Evolutionary conservation across 2,113 vertebrate genomes (phyloP), one percentile per base, ranked within the genome.

Genomic region (Chitala chitala): DNA sequence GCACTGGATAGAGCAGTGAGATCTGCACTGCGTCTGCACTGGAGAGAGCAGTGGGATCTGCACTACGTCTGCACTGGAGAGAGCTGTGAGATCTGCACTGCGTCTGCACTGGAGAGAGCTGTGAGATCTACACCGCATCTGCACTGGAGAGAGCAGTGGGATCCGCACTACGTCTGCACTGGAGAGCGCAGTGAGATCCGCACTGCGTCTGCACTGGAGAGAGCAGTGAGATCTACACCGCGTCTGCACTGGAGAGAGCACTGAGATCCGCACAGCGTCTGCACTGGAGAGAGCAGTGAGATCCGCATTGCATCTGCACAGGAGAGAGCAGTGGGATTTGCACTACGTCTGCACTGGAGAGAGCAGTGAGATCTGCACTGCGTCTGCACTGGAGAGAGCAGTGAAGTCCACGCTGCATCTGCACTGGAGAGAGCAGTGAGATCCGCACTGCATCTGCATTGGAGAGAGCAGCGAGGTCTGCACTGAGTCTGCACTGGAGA

Each of bases 391-490:
- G 87, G 91, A 94, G 92, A 94, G 93, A 89, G 90, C 93, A 93
- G 92, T 94, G 90, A 93, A 89, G 79, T n/a, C 94, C 86, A n/a
- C n/a, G n/a, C n/a, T n/a, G n/a, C n/a, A n/a, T n/a, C n/a, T n/a
- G n/a, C n/a, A n/a, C n/a, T n/a, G n/a, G n/a, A n/a, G n/a, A n/a
- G n/a, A 94, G 90, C 94, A 79, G 80, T 88, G 75, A 77, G 85
- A 84, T n/a, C n/a, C n/a, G n/a, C n/a, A n/a, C n/a, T 90, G 88
- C 74, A 85, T 92, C 91, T 91, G 92, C 92, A 90, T 81, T 85
- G 87, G 91, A 94, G 92, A 94, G 93, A 93, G 92, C 94, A 90
- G 93, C 88, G 79, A n/a, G n/a, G n/a, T n/a, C n/a, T n/a, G n/a
- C n/a, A 77, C n/a, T n/a, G n/a, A n/a, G n/a, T n/a, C n/a, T n/a